Base-by-base conservation (phyloP, 1,140 invertebrate species). In the Latrodectus geometricus region DNA sequence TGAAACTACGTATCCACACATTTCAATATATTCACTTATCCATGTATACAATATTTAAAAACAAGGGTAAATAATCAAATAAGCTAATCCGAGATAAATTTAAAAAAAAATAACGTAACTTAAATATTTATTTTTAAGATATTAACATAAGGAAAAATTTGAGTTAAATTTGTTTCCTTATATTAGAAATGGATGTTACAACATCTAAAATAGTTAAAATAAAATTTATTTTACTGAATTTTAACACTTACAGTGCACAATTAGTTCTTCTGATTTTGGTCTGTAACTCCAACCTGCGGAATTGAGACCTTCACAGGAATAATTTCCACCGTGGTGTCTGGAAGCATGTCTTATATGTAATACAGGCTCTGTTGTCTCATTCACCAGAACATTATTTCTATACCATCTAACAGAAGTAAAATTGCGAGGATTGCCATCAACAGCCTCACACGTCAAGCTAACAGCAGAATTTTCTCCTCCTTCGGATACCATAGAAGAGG, bases 361-460 rank as follows among this genome's bases (percentile, higher is more conserved):
- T n/a, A 69, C 80, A 8, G 75, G 81, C 17, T 87, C 76, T 0
- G 61, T n/a, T 9, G 89, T 89, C 23, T 89, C 88, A 23, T 88
- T 81, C 35, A 89, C 87, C n/a, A 83, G 81, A 14, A 87, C 76
- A 9, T 85, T 87, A 77, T 90, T 89, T 14, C 76, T 61, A 66
- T 83, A 89, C 89, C 89, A 90, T n/a, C 88, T 78, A 1, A 90
- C 89, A 4, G 20, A 52, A 8, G 76, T 84, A 65, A 90, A 88
- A 49, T 88, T 84, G 7, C 54, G 12, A 12, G 89, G 89, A 72
- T 90, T 89, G 12, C 89, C 89, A 14, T 89, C 81, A 4, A 88
- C 21, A 8, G 88, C 88, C 35, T 87, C 66, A 70, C 89, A 90
- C 17, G 80, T 82, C 8, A 90, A 80, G 9, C 61, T 84, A 3